Evolutionary conservation across 2,797 vertebrate genomes (phyloP), one percentile per base, ranked within the genome.

Genomic region (Carcharodon carcharias): DNA sequence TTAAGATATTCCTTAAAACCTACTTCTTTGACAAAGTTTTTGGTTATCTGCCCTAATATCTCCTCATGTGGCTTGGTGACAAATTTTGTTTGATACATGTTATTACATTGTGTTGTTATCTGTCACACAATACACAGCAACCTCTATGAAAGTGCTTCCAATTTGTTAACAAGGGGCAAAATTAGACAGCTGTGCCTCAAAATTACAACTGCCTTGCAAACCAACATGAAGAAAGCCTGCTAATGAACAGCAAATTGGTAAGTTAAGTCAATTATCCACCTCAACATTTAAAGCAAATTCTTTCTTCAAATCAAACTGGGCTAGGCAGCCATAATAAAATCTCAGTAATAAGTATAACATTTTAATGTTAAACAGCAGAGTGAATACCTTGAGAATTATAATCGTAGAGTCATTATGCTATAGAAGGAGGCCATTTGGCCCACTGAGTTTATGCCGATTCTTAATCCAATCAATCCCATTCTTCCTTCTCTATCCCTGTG

Each of bases 161-260:
- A 73, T 77, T 95, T 50, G 12, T 56, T 35, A 95, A 95, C 31
- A 77, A 56, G 45, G 6, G 77, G 0, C 69, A 95, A 77, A 18
- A 73, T 56, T 54, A 95, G 31, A 71, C 12, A 95, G 50, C 45
- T 56, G 9, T 95, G 69, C 54, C 54, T 31, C 23, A 71, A 54
- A 35, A 71, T 31, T 77, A 71, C 31, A 73, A 69, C 21, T 69
- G 3, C 9, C 45, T 56, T 67, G 94, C 69, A 95, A 95, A 35
- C 1, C 16, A 71, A 54, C 67, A 7, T 35, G 69, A 56, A 45
- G 2, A 71, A 95, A 31, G 56, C 50, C 67, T 95, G 16, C 54
- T 71, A 95, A 77, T 95, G 73, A 95, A 31, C 9, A 95, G 65
- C 8, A 94, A 94, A 67, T 71, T 69, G 40, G 63, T 71, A 28